A percentile compares a stretch with the other conserved stretches of the same genome.
These are phyloP conservation scores for Thelaira solivaga DNA, from an alignment of 2,888 invertebrate species.

Conservation along the genomic window DNA sequence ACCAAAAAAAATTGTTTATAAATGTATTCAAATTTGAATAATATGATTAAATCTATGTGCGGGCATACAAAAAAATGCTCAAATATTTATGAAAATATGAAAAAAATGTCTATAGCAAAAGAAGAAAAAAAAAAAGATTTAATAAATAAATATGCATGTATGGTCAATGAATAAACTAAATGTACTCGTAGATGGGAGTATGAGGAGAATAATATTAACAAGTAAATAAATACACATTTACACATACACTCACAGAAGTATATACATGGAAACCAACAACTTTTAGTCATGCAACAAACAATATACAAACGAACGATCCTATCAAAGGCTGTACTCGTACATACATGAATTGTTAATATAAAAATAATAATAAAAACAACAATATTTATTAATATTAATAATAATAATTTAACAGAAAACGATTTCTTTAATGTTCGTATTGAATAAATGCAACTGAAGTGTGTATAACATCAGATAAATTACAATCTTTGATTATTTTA, in stretches of 20 bases:
- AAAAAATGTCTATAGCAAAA: slow-evolving; percentile 42
- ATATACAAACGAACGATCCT: too few species aligned
- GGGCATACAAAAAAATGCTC: slow-evolving; percentile 24
- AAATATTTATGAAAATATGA: slow-evolving; percentile 46
- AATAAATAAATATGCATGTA: slow-evolving; percentile 40
- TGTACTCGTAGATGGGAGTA: too few species aligned
- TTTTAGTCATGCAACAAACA: slow-evolving; percentile 45
- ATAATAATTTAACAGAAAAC: background rate
- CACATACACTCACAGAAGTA: background rate
- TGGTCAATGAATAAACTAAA: slow-evolving; percentile 24
- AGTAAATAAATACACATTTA: background rate
- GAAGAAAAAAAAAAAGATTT: slow-evolving; percentile 19
- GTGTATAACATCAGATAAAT: slow-evolving; percentile 54
- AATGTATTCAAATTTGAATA: slow-evolving; percentile 48
- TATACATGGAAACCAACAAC: background rate
- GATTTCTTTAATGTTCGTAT: slow-evolving; percentile 26
- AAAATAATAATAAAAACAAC: background rate
- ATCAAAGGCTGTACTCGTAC: slow-evolving; percentile 14
- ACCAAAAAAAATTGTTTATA: slow-evolving; percentile 11
- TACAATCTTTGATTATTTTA: slow-evolving; percentile 58
- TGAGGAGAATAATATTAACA: too few species aligned
- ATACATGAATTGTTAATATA: background rate
- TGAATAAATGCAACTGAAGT: slow-evolving; percentile 41
- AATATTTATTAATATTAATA: background rate
- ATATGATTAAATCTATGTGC: slow-evolving; percentile 47